These are phyloP conservation scores for Sebastes oblongus DNA, from an alignment of 2,797 vertebrate species.

Conservation along the genomic window DNA sequence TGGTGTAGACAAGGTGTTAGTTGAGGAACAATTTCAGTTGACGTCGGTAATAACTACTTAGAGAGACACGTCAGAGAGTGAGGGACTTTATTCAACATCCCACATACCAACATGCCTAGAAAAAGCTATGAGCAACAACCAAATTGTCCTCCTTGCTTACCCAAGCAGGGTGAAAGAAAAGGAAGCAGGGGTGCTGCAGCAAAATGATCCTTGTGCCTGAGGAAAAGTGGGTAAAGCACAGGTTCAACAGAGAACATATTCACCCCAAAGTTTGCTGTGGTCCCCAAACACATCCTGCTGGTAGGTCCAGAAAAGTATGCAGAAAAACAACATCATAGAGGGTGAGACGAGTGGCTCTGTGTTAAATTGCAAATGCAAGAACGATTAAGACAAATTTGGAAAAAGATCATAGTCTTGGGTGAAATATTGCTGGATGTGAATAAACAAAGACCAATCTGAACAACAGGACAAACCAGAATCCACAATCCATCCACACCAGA, in stretches of 20 bases:
- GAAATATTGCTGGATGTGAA: background rate
- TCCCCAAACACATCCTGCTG: background rate
- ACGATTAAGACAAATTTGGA: background rate
- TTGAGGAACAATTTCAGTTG: conserved; percentile 2
- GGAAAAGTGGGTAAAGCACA: background rate
- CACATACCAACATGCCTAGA: background rate
- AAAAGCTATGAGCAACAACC: background rate
- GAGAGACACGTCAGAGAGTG: background rate
- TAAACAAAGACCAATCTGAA: background rate
- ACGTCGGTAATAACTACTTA: background rate
- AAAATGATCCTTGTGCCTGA: background rate
- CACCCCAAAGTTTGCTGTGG: background rate
- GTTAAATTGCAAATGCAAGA: background rate
- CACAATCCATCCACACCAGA: background rate
- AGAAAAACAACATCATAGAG: background rate
- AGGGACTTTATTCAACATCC: background rate
- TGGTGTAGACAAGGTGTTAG: background rate
- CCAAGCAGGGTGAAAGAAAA: background rate
- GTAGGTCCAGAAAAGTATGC: background rate
- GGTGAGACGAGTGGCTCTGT: background rate
- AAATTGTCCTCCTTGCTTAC: background rate
- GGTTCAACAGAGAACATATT: background rate
- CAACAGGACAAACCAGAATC: background rate
- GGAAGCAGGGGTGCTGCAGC: background rate
- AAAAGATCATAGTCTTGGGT: background rate